phyloP scores from a whole-genome alignment of 2,113 vertebrate genomes.

The Pangasianodon gigas region DNA sequence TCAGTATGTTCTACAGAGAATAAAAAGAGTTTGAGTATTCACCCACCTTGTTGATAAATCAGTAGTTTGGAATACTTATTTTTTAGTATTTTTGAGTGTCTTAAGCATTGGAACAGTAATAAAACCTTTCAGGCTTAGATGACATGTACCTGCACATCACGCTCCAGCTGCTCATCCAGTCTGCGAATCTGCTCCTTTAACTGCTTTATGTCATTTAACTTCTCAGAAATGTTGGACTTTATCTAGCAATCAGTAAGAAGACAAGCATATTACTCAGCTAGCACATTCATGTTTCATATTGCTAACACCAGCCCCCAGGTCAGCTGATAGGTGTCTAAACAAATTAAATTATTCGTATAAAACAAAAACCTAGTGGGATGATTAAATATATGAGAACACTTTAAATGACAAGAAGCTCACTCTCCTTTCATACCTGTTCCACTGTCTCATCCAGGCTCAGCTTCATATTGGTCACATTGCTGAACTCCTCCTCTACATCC shows the following conservation, averaged over 20 bases:
- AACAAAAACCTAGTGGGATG: not conserved
- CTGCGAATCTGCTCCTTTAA: slow-evolving; percentile 74
- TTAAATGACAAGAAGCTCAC: not conserved
- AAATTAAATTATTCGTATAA: not conserved
- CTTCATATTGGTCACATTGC: slow-evolving; percentile 65
- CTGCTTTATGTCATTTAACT: slow-evolving; percentile 72
- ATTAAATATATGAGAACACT: not conserved
- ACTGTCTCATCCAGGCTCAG: slow-evolving; percentile 70
- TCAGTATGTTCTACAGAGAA: not conserved
- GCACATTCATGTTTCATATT: not conserved
- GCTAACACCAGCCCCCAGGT: not conserved
- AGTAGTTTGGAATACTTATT: not conserved
- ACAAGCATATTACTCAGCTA: not conserved
- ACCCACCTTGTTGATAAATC: not conserved
- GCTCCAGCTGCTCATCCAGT: slow-evolving; percentile 70
- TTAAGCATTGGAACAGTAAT: not conserved
- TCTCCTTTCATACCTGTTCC: slow-evolving; percentile 68
- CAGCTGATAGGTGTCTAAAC: not conserved
- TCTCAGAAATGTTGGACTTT: slow-evolving; percentile 71
- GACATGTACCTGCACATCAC: slow-evolving; percentile 67
- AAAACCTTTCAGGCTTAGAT: not conserved
- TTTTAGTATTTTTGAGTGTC: not conserved
- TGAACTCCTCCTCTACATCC: slow-evolving; percentile 75
- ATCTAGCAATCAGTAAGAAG: slow-evolving; percentile 56
- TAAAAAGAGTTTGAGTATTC: not conserved